Conservation (phyloP, 1,140 invertebrate species). For the Drosophila chauvacae region DNA sequence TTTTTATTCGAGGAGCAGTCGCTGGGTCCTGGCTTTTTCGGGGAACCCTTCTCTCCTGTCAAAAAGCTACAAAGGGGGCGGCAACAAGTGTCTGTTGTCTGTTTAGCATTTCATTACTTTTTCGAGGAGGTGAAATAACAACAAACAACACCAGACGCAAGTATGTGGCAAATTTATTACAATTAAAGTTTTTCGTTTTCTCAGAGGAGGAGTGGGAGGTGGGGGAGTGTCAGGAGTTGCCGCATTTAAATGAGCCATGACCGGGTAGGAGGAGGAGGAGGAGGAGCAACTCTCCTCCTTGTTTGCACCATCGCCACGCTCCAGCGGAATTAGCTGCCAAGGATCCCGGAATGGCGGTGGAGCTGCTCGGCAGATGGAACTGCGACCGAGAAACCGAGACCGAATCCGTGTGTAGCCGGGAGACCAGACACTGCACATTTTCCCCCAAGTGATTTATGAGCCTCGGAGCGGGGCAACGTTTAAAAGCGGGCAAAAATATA, state of each 20-base stretch:
- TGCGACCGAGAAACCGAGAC: constrained; percentile 10
- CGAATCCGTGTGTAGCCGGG: constrained; percentile 28
- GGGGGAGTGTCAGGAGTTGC: constrained; percentile 45
- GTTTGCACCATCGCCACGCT: constrained; percentile 24
- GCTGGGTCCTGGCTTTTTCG: background rate
- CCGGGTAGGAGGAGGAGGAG: constrained; percentile 5
- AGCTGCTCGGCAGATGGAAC: constrained; percentile 33
- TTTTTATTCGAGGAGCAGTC: constrained; percentile 2
- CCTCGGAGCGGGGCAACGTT: constrained; percentile 60
- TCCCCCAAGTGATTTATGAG: constrained; percentile 77
- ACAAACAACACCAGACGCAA: constrained; percentile 15
- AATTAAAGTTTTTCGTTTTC: constrained; percentile 65
- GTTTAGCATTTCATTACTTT: constrained; percentile 60
- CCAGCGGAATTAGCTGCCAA: constrained; percentile 48
- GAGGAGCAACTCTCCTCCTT: constrained; percentile 9
- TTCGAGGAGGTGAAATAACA: constrained; percentile 25
- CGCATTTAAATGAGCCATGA: constrained; percentile 70
- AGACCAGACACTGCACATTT: constrained; percentile 62
- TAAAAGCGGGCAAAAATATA: constrained; percentile 70
- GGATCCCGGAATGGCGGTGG: constrained; percentile 25
- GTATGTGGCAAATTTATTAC: constrained; percentile 76
- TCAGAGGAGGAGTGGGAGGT: constrained; percentile 1
- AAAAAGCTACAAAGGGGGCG: constrained; percentile 27
- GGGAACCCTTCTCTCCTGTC: constrained; percentile 18
- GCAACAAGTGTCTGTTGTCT: constrained; percentile 59